phyloP scores from a whole-genome alignment of 2,888 invertebrate genomes.

The Drosophila flavopinicola region DNA sequence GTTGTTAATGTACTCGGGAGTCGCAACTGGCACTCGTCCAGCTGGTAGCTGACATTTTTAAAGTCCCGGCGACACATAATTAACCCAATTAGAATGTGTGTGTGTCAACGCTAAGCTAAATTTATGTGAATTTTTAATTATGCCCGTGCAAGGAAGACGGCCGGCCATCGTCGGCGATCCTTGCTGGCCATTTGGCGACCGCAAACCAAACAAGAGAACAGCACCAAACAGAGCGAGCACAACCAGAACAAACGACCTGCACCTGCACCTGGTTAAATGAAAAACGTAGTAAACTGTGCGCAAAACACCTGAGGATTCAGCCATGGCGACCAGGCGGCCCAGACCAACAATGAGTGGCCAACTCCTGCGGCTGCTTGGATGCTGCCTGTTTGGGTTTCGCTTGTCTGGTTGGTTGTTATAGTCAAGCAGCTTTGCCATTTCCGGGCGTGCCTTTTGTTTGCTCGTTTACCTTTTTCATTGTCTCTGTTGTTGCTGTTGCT shows the following conservation, averaged over 20 bases:
- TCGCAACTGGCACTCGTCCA: conserved; percentile 44
- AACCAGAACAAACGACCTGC: conserved; percentile 59
- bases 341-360: conserved; percentile 75
- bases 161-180: conserved; percentile 37
- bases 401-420: conserved; percentile 45
- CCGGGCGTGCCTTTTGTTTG: conserved; percentile 75
- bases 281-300: conserved; percentile 78
- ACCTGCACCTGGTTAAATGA: conserved; percentile 69
- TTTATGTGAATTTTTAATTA: conserved; percentile 82
- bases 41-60: conserved; percentile 70
- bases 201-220: conserved; percentile 59
- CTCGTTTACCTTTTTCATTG: conserved; percentile 69
- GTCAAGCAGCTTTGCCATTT: conserved; percentile 77
- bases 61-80: conserved; percentile 82
- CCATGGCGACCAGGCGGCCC: conserved; percentile 60
- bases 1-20: conserved; percentile 68
- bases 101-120: conserved; percentile 75
- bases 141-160: conserved; percentile 53
- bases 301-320: conserved; percentile 83
- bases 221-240: conserved; percentile 31
- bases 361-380: conserved; percentile 63
- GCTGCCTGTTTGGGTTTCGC: conserved; percentile 27
- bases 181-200: conserved; percentile 57
- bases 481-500: conserved; percentile 9
- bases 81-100: conserved; percentile 81